Conservation (phyloP, 2,888 invertebrate species). For the Athalia rosae region DNA sequence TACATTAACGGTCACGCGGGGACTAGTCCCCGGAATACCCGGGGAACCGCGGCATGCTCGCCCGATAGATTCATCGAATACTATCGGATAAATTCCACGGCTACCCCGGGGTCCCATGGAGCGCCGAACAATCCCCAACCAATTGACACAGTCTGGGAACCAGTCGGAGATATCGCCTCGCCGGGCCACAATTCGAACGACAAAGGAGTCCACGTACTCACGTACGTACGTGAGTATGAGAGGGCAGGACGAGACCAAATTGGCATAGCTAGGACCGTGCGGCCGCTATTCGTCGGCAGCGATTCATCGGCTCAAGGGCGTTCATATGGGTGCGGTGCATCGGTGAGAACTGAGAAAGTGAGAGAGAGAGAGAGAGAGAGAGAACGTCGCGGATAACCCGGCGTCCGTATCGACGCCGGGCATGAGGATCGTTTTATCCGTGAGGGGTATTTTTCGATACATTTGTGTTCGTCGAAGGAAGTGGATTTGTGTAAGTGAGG, state of each 20-base stretch:
- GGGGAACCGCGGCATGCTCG: slow-evolving; percentile 64
- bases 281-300: slow-evolving; percentile 39
- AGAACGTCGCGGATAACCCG: slow-evolving; percentile 29
- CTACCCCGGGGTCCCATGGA: neutral
- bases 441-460: neutral
- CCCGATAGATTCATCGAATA: slow-evolving; percentile 74
- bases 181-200: slow-evolving; percentile 29
- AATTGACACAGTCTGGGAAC: slow-evolving; percentile 71
- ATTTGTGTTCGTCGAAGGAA: neutral
- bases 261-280: slow-evolving; percentile 43
- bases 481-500: neutral
- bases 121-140: slow-evolving; percentile 68
- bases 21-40: neutral
- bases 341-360: slow-evolving; percentile 25
- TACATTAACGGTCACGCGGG: neutral
- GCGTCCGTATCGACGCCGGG: slow-evolving; percentile 24
- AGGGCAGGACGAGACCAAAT: slow-evolving; percentile 38
- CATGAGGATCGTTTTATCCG: slow-evolving; percentile 10
- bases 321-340: slow-evolving; percentile 15
- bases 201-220: slow-evolving; percentile 33
- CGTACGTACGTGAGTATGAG: neutral
- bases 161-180: slow-evolving; percentile 36
- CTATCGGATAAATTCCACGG: slow-evolving; percentile 72
- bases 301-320: slow-evolving; percentile 42
- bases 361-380: neutral